Percentiles rank a stretch among this genome's conserved stretches.
Evolutionary conservation across 2,888 invertebrate species (phyloP).

Genomic region (Petrolisthes manimaculis): DNA sequence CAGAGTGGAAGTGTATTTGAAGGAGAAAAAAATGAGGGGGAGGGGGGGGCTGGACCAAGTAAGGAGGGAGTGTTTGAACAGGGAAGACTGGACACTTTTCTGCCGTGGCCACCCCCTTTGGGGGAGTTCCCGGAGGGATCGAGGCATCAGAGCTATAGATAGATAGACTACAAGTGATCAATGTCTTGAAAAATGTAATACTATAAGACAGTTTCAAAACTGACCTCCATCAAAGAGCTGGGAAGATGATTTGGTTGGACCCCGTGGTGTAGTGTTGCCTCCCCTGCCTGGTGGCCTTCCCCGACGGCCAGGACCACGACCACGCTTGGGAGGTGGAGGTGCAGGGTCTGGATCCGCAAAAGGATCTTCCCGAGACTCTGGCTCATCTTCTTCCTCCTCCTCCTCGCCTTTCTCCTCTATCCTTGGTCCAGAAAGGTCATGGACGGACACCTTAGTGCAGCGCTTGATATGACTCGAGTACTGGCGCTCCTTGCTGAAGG

Average conservation of each 20-base stretch:
- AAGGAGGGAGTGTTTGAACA: too few species aligned
- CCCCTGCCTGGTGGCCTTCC: slow-evolving; percentile 55
- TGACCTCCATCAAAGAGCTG: slow-evolving; percentile 55
- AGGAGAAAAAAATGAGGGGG: too few species aligned
- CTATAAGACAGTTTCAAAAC: background rate
- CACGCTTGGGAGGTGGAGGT: slow-evolving; percentile 30
- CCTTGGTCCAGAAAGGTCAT: slow-evolving; percentile 52
- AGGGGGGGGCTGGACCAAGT: too few species aligned
- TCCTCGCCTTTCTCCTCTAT: slow-evolving; percentile 33
- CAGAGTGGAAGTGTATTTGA: too few species aligned
- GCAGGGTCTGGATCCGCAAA: slow-evolving; percentile 62
- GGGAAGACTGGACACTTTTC: too few species aligned
- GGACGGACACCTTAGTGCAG: slow-evolving; percentile 63
- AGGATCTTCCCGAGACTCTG: slow-evolving; percentile 61
- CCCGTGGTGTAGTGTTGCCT: slow-evolving; percentile 5
- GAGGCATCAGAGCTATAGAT: too few species aligned
- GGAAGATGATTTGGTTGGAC: slow-evolving; percentile 14
- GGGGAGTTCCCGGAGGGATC: too few species aligned
- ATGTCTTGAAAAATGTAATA: background rate
- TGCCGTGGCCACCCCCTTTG: too few species aligned
- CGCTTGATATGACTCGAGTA: slow-evolving; percentile 63
- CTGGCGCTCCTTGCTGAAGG: slow-evolving; percentile 64
- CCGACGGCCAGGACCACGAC: slow-evolving; percentile 44
- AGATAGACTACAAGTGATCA: background rate
- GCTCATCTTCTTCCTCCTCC: slow-evolving; percentile 51